These are phyloP conservation scores for Aethes cnicana DNA, from an alignment of 2,888 invertebrate species.

Conservation along the genomic window DNA sequence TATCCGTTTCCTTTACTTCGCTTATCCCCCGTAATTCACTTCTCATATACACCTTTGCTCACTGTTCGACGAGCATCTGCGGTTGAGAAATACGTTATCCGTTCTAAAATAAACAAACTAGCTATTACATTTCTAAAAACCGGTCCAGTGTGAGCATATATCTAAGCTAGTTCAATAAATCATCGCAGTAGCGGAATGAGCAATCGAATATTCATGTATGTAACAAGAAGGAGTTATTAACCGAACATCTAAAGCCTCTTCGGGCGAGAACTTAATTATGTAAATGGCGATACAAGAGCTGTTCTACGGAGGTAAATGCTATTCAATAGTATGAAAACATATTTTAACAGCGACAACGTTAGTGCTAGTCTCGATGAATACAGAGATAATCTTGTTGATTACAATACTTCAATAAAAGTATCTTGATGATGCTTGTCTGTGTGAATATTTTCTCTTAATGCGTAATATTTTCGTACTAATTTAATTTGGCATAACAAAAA, in stretches of 20 bases:
- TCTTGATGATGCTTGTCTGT: constrained; percentile 1
- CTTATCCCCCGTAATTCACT: constrained; percentile 24
- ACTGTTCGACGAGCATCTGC: constrained; percentile 1
- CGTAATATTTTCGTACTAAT: too few relatives aligned
- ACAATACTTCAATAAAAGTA: constrained; percentile 19
- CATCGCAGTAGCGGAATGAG: constrained; percentile 46
- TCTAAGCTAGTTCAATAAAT: constrained; percentile 43
- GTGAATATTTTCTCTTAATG: too few relatives aligned
- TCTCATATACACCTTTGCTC: constrained; percentile 9
- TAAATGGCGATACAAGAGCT: constrained; percentile 49
- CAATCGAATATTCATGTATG: constrained; percentile 64
- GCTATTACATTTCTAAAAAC: constrained; percentile 25
- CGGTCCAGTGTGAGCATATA: constrained; percentile 30
- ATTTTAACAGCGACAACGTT: constrained; percentile 30
- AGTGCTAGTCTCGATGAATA: constrained; percentile 12
- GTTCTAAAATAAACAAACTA: constrained; percentile 24
- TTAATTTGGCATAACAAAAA: too few relatives aligned
- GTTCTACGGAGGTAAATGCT: constrained; percentile 38
- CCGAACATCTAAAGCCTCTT: constrained; percentile 53
- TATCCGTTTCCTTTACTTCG: constrained; percentile 11
- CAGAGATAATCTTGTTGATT: constrained; percentile 17
- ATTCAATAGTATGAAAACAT: constrained; percentile 29
- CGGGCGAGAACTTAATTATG: constrained; percentile 59
- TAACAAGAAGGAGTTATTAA: constrained; percentile 51
- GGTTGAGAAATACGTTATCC: constrained; percentile 15